A percentile compares a stretch with the other conserved stretches of the same genome.
These are phyloP conservation scores for Lateolabrax maculatus DNA, from an alignment of 2,797 vertebrate genomes.

Conservation along the genomic window DNA sequence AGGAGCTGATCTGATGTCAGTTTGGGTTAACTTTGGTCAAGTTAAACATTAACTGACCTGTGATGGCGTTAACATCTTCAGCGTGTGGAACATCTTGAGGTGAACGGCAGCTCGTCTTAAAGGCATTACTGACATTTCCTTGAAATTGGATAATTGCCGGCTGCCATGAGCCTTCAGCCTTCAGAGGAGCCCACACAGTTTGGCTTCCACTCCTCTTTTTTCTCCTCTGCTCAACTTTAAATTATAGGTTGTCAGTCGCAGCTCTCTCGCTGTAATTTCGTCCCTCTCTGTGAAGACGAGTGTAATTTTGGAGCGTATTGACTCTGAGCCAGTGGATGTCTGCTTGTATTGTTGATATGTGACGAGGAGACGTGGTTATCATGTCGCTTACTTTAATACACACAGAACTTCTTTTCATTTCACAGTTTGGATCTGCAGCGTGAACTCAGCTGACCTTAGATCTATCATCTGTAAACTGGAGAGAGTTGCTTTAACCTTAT, in stretches of 20 bases:
- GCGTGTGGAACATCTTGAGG: constrained; percentile 83
- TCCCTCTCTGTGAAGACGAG: constrained; percentile 91
- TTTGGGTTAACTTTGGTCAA: too few species aligned
- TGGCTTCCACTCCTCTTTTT: constrained; percentile 77
- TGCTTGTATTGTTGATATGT: constrained; percentile 78
- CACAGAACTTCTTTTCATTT: neutral
- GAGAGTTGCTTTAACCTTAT: too few species aligned
- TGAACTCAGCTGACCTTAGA: neutral
- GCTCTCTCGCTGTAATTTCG: constrained; percentile 93
- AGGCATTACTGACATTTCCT: constrained; percentile 92
- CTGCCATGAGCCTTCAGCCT: constrained; percentile 91
- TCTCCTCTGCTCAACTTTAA: constrained; percentile 89
- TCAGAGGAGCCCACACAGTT: constrained; percentile 83
- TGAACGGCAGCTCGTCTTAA: constrained; percentile 92
- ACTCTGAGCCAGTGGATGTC: constrained; percentile 88
- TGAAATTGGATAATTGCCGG: constrained; percentile 94
- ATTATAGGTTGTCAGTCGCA: constrained; percentile 94
- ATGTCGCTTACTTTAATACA: constrained; percentile 12
- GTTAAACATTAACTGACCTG: neutral
- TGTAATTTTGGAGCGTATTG: constrained; percentile 90
- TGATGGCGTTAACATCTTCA: neutral
- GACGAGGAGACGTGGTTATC: constrained; percentile 30
- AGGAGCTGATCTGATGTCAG: too few species aligned
- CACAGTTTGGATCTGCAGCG: neutral
- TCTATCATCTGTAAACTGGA: too few species aligned